Evolutionary conservation across 2,797 vertebrate species (phyloP), one percentile per base, ranked within the genome.

Genomic region (Rhadinocentrus ornatus): DNA sequence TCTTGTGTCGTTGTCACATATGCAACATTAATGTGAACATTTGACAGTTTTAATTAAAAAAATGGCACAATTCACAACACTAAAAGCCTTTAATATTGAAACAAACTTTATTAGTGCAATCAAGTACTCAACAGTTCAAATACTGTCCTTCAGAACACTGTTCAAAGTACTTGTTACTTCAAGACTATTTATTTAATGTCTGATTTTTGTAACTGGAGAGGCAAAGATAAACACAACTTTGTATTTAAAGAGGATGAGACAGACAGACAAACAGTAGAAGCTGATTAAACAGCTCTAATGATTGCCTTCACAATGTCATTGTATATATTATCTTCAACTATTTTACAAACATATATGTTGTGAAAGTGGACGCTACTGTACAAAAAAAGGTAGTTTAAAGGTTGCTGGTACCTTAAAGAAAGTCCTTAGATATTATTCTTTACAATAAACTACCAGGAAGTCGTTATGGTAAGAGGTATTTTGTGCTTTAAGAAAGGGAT

Each of bases 61-160:
- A 32, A 34, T 39, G 0, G 0, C 7, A 56, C 50, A 57, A 61
- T 44, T 11, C 3, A 15, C 12, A 7, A 56, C 27, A 69, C 50
- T 57, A n/a, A 59, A 34, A 68, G 1, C 13, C 37, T 50, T 6
- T 3, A 58, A 13, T 41, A 65, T 66, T 66, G 18, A 81, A 81
- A 81, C 35, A 29, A 73, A 20, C 24, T 82, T 82, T 85, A 80
- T 82, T 86, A 37, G 10, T 64, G 48, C 18, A 4, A 73, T 62
- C 15, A 46, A 65, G 20, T 72, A 41, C 6, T 57, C 3, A 78
- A 27, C 44, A 50, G 41, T 54, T 71, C 11, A 73, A 82, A 70
- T 56, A 52, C 24, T 55, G 20, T 39, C 76, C 6, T 4, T 66
- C 56, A 39, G 4, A 53, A 9, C 26, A 29, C 0, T 48, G 16